Percentiles rank a stretch among this genome's conserved stretches.
These are phyloP conservation scores for Vidua chalybeata DNA, from an alignment of 2,113 vertebrate genomes.

Conservation along the genomic window DNA sequence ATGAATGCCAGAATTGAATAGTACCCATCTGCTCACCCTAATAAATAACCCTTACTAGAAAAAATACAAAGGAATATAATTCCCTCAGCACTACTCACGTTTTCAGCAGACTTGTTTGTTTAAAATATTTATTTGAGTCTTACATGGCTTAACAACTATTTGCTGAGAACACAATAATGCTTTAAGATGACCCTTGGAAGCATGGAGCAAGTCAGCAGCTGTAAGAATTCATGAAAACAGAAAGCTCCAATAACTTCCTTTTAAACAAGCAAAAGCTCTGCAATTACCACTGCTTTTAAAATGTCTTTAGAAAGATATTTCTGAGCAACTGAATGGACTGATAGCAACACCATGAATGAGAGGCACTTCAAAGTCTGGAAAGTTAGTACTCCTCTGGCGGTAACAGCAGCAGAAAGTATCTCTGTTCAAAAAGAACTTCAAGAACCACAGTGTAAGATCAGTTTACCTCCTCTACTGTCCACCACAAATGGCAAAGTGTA, in stretches of 20 bases:
- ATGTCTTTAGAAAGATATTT: not conserved
- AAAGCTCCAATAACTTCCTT: not conserved
- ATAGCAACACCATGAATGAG: not conserved
- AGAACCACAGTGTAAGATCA: not conserved
- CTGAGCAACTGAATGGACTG: not conserved
- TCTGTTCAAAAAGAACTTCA: not conserved
- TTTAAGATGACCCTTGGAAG: not conserved
- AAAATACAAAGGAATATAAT: constrained; percentile 5
- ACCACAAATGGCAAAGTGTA: rapidly evolving
- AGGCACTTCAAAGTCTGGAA: not conserved
- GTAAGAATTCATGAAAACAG: not conserved
- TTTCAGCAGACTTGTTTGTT: constrained; percentile 42
- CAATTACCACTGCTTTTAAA: not conserved
- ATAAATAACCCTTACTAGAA: constrained; percentile 28
- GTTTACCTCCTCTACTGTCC: not conserved
- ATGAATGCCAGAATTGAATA: constrained; percentile 53
- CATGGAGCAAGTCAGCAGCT: not conserved
- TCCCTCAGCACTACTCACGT: not conserved
- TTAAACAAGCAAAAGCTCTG: not conserved
- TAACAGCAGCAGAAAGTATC: not conserved
- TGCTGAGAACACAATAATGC: not conserved
- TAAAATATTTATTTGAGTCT: constrained; percentile 36
- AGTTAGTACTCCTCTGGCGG: not conserved
- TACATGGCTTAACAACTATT: not conserved
- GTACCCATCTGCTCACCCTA: constrained; percentile 63